Conservation (phyloP, 2,888 invertebrate species). For the Melanostoma mellinum region DNA sequence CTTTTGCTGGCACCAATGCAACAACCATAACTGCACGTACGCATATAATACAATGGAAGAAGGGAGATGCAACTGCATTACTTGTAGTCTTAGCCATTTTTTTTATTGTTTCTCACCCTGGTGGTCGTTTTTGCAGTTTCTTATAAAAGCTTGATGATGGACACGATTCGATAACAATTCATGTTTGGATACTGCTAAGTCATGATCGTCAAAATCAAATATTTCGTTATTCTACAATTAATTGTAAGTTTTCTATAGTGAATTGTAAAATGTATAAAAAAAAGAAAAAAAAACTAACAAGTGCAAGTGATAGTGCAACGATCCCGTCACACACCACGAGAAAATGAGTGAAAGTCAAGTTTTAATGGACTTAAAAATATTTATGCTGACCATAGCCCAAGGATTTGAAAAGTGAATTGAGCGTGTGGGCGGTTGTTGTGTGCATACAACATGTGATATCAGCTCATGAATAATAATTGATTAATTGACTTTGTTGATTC, state of each 20-base stretch:
- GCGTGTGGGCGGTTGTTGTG: constrained; percentile 12
- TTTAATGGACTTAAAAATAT: constrained; percentile 24
- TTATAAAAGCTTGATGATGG: constrained; percentile 80
- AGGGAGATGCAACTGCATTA: constrained; percentile 43
- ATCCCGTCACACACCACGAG: constrained; percentile 23
- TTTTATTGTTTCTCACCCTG: constrained; percentile 43
- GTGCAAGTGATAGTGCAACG: constrained; percentile 39
- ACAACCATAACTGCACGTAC: constrained; percentile 72
- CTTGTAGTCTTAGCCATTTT: constrained; percentile 8
- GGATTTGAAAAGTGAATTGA: constrained; percentile 50
- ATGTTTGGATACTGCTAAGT: constrained; percentile 79
- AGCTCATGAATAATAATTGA: neutral
- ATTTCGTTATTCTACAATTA: constrained; percentile 76
- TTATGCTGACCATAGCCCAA: constrained; percentile 37
- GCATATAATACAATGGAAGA: constrained; percentile 16
- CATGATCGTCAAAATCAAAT: constrained; percentile 78
- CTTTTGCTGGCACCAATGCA: constrained; percentile 70
- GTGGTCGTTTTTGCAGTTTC: constrained; percentile 71
- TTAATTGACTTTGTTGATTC: constrained; percentile 1
- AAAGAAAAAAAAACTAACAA: constrained; percentile 16
- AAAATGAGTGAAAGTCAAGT: constrained; percentile 60
- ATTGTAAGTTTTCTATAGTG: constrained; percentile 78
- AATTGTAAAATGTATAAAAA: neutral
- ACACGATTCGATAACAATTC: constrained; percentile 80
- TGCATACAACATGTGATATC: constrained; percentile 3